These are phyloP conservation scores for Chlorospingus flavigularis DNA, from an alignment of 2,797 vertebrate genomes.

Conservation along the genomic window DNA sequence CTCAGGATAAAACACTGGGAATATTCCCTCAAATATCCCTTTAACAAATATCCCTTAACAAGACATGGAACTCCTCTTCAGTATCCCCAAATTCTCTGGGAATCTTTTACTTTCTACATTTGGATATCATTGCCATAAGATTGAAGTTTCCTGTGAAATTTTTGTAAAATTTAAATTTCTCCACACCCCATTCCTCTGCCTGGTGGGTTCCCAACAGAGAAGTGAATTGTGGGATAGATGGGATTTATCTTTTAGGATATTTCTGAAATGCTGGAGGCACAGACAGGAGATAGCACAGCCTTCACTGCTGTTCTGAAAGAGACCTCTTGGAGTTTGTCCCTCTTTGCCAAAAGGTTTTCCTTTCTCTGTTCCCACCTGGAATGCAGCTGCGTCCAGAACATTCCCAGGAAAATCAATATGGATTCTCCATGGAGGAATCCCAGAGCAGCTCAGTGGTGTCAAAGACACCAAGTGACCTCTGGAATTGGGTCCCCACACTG, in stretches of 20 bases:
- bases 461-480: background rate
- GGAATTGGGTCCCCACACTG: background rate
- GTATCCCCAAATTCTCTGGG: background rate
- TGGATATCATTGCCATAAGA: no score
- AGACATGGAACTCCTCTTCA: background rate
- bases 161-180: background rate
- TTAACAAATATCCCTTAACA: background rate
- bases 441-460: background rate
- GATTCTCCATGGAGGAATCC: background rate
- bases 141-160: background rate
- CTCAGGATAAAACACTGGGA: background rate
- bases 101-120: rapidly evolving
- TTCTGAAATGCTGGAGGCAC: background rate
- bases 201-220: background rate
- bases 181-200: rapidly evolving
- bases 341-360: background rate
- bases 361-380: background rate
- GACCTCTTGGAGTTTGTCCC: background rate
- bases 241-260: background rate
- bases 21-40: background rate
- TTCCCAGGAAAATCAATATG: background rate
- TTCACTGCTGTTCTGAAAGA: background rate
- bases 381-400: background rate
- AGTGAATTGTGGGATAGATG: rapidly evolving
- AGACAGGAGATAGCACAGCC: background rate